These are phyloP conservation scores for Rafetus swinhoei DNA, from an alignment of 2,113 vertebrate genomes.

Conservation along the genomic window DNA sequence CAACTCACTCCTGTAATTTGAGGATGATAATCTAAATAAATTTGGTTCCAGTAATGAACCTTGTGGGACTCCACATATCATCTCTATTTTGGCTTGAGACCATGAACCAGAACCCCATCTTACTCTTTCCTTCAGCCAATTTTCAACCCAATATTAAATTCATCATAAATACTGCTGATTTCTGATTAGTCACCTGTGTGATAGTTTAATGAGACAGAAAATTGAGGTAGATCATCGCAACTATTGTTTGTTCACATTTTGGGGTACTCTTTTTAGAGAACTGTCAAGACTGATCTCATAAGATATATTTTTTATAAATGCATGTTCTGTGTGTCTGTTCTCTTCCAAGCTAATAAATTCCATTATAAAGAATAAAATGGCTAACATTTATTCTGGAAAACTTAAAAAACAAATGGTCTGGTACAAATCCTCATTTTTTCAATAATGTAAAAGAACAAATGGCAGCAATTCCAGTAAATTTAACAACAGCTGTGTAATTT, in stretches of 20 bases:
- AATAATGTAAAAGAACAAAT: background rate
- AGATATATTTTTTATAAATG: background rate
- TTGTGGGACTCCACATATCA: background rate
- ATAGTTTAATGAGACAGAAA: background rate
- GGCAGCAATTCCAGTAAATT: background rate
- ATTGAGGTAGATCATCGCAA: background rate
- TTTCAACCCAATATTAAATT: constrained; percentile 12
- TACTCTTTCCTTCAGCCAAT: background rate
- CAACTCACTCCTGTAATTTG: background rate
- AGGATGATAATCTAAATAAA: background rate
- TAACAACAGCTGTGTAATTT: background rate
- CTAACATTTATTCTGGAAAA: background rate
- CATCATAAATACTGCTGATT: background rate
- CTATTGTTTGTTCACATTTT: background rate
- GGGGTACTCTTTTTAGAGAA: background rate
- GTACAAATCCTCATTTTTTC: background rate
- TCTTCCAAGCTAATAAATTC: background rate
- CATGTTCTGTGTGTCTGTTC: background rate
- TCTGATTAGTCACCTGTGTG: background rate
- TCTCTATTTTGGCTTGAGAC: background rate
- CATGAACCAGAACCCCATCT: background rate
- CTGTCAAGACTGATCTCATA: background rate
- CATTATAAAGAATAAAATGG: background rate
- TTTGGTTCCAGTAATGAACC: background rate
- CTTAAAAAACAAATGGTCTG: too few relatives aligned